Conservation (phyloP, 2,797 vertebrate genomes). For the Remorina albescens region DNA sequence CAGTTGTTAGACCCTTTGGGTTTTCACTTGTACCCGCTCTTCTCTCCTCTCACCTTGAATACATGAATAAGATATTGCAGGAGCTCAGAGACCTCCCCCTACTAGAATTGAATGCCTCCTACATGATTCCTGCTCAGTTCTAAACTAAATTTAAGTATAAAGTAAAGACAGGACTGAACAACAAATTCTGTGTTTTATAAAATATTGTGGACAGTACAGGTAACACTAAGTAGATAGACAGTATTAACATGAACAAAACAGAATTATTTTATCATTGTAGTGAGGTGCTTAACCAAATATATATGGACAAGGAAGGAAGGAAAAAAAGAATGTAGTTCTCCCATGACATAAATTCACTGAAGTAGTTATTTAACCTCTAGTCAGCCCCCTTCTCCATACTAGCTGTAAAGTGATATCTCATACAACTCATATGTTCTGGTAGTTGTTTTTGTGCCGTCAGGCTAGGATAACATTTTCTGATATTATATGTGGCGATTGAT, state of each 20-base stretch:
- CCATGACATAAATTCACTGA: too few relatives aligned
- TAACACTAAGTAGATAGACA: neutral
- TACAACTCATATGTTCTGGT: neutral
- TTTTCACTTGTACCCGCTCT: conserved; percentile 42
- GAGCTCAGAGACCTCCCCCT: conserved; percentile 40
- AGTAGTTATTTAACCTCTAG: neutral
- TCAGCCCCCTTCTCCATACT: neutral
- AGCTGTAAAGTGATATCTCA: too few relatives aligned
- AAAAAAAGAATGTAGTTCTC: too few relatives aligned
- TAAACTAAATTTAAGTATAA: conserved; percentile 32
- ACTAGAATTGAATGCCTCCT: conserved; percentile 39
- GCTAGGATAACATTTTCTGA: too few relatives aligned
- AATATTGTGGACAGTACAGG: neutral
- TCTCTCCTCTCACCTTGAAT: conserved; percentile 52
- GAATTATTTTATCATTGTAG: neutral
- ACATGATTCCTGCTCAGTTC: conserved; percentile 35
- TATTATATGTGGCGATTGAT: neutral
- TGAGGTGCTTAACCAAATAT: neutral
- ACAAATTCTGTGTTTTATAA: neutral
- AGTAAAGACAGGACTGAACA: conserved; percentile 22
- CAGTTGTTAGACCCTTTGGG: conserved; percentile 37
- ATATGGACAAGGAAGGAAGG: too few relatives aligned
- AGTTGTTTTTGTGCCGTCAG: too few relatives aligned
- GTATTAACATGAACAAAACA: neutral
- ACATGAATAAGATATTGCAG: conserved; percentile 68